Conservation (phyloP, 1,140 invertebrate species). For the Neelides sp. region DNA sequence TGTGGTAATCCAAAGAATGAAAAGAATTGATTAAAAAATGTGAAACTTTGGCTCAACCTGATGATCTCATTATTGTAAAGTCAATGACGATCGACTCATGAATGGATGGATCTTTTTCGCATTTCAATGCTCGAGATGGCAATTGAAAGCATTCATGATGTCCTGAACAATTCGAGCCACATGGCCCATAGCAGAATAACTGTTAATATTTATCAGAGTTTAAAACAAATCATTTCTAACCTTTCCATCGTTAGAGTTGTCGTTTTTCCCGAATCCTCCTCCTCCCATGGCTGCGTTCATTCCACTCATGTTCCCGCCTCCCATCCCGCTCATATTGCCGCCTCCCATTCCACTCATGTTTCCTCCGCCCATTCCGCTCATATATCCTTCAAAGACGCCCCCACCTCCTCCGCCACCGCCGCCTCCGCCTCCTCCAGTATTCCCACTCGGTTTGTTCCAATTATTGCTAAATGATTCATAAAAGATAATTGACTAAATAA, state of each 20-base stretch:
- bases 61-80: neutral
- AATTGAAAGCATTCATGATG: constrained; percentile 1
- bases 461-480: neutral
- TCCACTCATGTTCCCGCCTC: constrained; percentile 10
- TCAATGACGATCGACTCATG: neutral
- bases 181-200: neutral
- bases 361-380: constrained; percentile 23
- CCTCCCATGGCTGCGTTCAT: constrained; percentile 18
- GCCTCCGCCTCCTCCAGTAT: neutral
- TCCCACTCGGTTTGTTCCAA: neutral
- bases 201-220: constrained; percentile 3
- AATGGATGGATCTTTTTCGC: neutral
- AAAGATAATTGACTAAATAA: neutral
- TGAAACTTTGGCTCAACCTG: constrained; percentile 6
- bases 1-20: constrained; percentile 6
- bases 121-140: neutral
- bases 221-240: constrained; percentile 12
- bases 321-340: constrained; percentile 9
- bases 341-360: constrained; percentile 31
- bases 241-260: constrained; percentile 25
- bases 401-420: constrained; percentile 1
- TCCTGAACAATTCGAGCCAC: neutral
- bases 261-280: constrained; percentile 25
- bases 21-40: constrained; percentile 1
- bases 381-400: constrained; percentile 1